A percentile compares a stretch with the other conserved stretches of the same genome.
phyloP scores from a whole-genome alignment of 1,140 invertebrate species.

The Drosophila mayri region DNA sequence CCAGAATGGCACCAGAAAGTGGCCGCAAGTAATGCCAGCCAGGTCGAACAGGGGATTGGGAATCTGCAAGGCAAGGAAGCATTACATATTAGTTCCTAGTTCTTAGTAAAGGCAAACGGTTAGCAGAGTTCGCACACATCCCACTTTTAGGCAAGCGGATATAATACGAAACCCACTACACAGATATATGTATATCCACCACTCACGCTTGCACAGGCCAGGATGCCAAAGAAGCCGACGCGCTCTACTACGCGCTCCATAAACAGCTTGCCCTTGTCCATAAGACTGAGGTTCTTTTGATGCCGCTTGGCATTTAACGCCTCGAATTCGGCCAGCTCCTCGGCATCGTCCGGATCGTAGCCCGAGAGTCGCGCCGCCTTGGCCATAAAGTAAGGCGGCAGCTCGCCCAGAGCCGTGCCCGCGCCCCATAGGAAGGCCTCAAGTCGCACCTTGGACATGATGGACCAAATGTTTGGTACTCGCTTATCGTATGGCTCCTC shows the following conservation, averaged over 20 bases:
- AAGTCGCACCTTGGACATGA: slow-evolving; percentile 97
- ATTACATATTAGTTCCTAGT: background rate
- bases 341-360: slow-evolving; percentile 89
- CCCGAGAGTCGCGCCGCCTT: slow-evolving; percentile 93
- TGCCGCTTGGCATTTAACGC: slow-evolving; percentile 89
- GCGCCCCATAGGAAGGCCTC: slow-evolving; percentile 99
- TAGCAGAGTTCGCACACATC: slow-evolving; percentile 2
- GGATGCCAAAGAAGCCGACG: slow-evolving; percentile 98
- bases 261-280: slow-evolving; percentile 93
- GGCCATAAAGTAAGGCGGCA: slow-evolving; percentile 99
- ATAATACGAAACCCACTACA: background rate
- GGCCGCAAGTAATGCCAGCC: slow-evolving; percentile 99
- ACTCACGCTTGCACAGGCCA: slow-evolving; percentile 97
- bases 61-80: slow-evolving; percentile 87
- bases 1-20: slow-evolving; percentile 99
- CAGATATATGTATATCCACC: slow-evolving; percentile 25
- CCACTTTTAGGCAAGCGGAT: background rate
- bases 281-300: slow-evolving; percentile 87
- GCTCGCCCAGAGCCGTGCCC: slow-evolving; percentile 98
- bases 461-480: slow-evolving; percentile 91
- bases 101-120: too few species aligned
- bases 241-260: slow-evolving; percentile 97
- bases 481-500: slow-evolving; percentile 87
- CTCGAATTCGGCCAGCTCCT: slow-evolving; percentile 92
- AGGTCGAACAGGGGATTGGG: slow-evolving; percentile 99